Conservation (phyloP, 1,140 invertebrate species). For the Plectrocnemia conspersa region DNA sequence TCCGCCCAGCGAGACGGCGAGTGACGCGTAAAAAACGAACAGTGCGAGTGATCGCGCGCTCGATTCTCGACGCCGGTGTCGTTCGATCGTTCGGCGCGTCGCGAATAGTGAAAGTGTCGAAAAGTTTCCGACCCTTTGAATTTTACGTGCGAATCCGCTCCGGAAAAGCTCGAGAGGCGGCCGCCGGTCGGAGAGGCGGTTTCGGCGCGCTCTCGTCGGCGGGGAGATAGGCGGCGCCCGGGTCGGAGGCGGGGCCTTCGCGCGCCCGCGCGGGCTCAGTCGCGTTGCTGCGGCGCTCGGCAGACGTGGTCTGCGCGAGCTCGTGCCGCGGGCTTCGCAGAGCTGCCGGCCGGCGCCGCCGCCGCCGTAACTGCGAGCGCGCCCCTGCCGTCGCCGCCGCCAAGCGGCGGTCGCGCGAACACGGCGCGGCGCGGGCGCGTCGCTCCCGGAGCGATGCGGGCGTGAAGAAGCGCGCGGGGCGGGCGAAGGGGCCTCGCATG, state of each 20-base stretch:
- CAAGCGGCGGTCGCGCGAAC: conserved; percentile 34
- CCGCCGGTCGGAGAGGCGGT: too few relatives aligned
- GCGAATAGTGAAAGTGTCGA: too few relatives aligned
- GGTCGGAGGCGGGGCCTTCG: too few relatives aligned
- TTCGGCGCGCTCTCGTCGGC: too few relatives aligned
- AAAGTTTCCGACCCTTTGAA: too few relatives aligned
- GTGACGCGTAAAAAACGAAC: too few relatives aligned
- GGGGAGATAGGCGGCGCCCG: neutral
- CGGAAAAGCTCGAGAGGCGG: too few relatives aligned
- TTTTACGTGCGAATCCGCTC: too few relatives aligned
- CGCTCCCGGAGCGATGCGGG: conserved; percentile 38
- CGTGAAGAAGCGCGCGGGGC: conserved; percentile 36
- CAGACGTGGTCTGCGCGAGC: neutral
- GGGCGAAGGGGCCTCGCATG: conserved; percentile 30
- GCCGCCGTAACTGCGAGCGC: conserved; percentile 38
- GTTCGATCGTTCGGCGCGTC: too few relatives aligned
- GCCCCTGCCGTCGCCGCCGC: conserved; percentile 27
- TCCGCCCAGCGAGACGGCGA: too few relatives aligned
- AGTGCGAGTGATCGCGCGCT: too few relatives aligned
- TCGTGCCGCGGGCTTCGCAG: neutral
- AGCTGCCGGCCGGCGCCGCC: neutral
- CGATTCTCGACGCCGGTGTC: too few relatives aligned
- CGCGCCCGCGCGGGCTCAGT: neutral
- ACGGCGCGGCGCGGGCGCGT: conserved; percentile 42
- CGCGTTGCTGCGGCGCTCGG: neutral